Percentiles rank a stretch among this genome's conserved stretches.
Conservation (phyloP, 2,797 vertebrate species). For the Protonibea diacanthus region DNA sequence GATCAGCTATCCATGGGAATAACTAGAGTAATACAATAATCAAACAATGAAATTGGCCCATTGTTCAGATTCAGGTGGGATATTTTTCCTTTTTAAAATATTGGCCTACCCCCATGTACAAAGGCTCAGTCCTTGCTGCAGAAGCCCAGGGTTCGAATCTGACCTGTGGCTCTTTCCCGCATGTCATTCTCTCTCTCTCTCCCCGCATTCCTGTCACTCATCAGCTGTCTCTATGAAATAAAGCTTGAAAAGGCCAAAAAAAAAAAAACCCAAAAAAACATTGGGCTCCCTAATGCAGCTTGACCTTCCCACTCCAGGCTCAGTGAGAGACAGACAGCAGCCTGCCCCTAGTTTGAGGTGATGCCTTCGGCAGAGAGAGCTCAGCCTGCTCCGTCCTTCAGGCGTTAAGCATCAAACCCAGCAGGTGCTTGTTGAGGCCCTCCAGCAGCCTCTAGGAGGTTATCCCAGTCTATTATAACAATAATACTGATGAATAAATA, state of each 20-base stretch:
- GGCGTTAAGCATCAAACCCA: slow-evolving; percentile 36
- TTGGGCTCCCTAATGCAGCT: slow-evolving; percentile 12
- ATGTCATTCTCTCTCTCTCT: too few relatives aligned
- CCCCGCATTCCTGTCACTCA: too few relatives aligned
- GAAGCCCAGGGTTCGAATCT: too few relatives aligned
- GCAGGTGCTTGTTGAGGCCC: slow-evolving; percentile 54
- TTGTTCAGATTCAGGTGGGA: slow-evolving; percentile 36
- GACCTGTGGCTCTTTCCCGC: too few relatives aligned
- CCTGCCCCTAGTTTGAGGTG: slow-evolving; percentile 30
- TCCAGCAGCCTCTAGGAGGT: slow-evolving; percentile 50
- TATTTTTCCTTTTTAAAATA: slow-evolving; percentile 15
- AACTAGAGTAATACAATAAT: background rate
- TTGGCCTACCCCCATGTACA: too few relatives aligned
- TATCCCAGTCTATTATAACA: slow-evolving; percentile 7
- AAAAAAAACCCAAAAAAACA: background rate
- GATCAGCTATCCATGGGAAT: background rate
- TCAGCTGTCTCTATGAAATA: too few relatives aligned
- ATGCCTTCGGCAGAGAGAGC: slow-evolving; percentile 34
- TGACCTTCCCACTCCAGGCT: slow-evolving; percentile 39
- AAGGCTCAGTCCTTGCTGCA: too few relatives aligned
- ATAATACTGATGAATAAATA: slow-evolving; percentile 23
- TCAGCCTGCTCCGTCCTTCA: slow-evolving; percentile 32
- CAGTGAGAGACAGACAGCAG: slow-evolving; percentile 37
- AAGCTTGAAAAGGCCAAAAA: too few relatives aligned
- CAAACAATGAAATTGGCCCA: background rate